Base-by-base conservation (phyloP, 1,140 invertebrate species). In the Heliconius hewitsoni region DNA sequence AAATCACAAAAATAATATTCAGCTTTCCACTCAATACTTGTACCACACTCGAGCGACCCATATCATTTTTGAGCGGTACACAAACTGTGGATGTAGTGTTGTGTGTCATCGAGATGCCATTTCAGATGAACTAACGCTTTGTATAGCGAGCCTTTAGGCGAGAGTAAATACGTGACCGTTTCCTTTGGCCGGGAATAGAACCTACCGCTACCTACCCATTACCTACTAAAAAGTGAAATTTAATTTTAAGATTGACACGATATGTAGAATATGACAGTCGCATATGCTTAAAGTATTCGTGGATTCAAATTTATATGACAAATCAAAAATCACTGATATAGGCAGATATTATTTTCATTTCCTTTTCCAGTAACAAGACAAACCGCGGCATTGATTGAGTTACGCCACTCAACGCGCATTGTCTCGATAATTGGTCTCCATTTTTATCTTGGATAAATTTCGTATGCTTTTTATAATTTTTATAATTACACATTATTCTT, bases 1-100 rank as follows among this genome's bases (percentile, higher is more conserved):
- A 57, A 19, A 52, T 23, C 18, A 19, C 5, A 66, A 66, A 16
- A 66, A 27, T 5, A 13, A 3, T 30, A 30, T 0, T 6, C 23
- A 6, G 19, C 52, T 11, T 37, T 46, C 55, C 18, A 5, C 3
- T 42, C 11, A 46, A 42, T 9, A 42, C 76, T 78, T 78, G 50
- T 27, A 73, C 76, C 76, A 70, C 57, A 55, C 30, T 50, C 23
- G n/a, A 11, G 27, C 34, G 79, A 80, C 79, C 79, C 74, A 73
- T 76, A 76, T 80, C 79, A 80, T 72, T 72, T 80, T 74, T 80
- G 50, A 50, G 70, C 77, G 77, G 46, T 75, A 81, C 74, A 81
- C 55, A 76, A 66, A 66, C 60, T 46, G 66, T 75, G 77, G 76
- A 57, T 78, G 72, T 76, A 78, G 80, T 78, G 60, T 80, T 71